phyloP scores from a whole-genome alignment of 2,888 invertebrate genomes.

The Nephrotoma flavescens region DNA sequence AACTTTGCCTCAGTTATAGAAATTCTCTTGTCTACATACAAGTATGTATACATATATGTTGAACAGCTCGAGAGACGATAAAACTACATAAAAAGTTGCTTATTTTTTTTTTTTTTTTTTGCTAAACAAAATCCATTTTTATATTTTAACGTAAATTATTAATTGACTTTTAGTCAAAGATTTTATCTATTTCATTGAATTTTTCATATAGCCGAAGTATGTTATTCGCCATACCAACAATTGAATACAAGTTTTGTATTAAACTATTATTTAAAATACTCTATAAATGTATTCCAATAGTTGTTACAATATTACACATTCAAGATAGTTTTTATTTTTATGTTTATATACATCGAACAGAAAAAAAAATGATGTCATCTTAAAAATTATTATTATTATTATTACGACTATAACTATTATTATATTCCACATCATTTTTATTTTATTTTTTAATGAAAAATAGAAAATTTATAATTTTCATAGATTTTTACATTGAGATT shows the following conservation, averaged over 20 bases:
- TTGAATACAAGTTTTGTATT: neutral
- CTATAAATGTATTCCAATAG: neutral
- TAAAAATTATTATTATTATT: neutral
- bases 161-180: neutral
- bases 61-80: neutral
- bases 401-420: neutral
- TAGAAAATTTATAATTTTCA: neutral
- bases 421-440: neutral
- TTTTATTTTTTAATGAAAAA: neutral
- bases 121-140: neutral
- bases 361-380: neutral
- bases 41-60: neutral
- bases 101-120: too few relatives aligned
- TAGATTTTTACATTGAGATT: neutral
- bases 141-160: neutral
- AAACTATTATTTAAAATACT: neutral
- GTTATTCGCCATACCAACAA: neutral
- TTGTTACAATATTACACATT: neutral
- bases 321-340: neutral
- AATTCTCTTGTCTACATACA: neutral
- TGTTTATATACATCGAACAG: neutral
- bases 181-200: neutral
- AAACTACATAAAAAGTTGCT: neutral
- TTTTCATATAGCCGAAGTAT: neutral
- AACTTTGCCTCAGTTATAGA: neutral